Conservation (phyloP, 2,797 vertebrate species). For the Ambastaia sidthimunki region DNA sequence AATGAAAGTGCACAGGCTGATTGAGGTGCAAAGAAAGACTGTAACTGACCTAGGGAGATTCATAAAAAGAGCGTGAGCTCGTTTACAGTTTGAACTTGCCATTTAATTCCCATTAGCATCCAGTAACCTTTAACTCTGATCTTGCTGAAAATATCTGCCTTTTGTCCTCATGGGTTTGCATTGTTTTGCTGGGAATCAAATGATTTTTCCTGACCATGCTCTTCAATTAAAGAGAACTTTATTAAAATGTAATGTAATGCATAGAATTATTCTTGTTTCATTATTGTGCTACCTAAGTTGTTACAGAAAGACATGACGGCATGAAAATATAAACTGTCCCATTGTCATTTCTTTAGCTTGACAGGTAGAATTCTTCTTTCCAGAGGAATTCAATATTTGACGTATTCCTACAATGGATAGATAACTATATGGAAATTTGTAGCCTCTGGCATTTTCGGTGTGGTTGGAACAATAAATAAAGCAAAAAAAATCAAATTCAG, state of each 20-base stretch:
- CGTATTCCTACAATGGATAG: background rate
- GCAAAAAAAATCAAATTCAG: background rate
- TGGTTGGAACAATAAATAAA: background rate
- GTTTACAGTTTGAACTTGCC: background rate
- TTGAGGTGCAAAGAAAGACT: background rate
- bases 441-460: background rate
- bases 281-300: no score
- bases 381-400: background rate
- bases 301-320: no score
- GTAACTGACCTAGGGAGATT: background rate
- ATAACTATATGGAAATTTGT: no score
- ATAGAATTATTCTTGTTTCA: no score
- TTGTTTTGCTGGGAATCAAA: background rate
- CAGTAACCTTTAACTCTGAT: background rate
- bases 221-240: background rate
- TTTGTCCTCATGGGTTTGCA: background rate
- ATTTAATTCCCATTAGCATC: constrained; percentile 18
- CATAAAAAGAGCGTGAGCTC: background rate
- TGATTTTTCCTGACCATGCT: no score
- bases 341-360: constrained; percentile 19
- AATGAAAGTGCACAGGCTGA: background rate
- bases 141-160: background rate
- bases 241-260: no score
- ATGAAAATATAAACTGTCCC: constrained; percentile 13
- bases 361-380: constrained; percentile 10